Conservation (phyloP, 1,140 invertebrate genomes). For the Lasioglossum albipes region DNA sequence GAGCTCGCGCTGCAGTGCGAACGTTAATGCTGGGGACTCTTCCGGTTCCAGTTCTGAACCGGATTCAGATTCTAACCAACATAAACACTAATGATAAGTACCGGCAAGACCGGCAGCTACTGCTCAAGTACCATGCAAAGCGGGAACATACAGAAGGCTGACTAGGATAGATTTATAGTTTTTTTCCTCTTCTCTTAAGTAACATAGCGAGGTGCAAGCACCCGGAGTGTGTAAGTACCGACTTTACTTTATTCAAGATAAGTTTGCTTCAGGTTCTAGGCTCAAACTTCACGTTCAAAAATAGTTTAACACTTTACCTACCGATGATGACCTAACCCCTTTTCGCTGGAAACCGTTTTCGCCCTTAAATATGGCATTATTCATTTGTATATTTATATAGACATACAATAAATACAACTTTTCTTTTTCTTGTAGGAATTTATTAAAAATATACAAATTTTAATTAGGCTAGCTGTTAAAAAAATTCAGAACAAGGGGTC, state of each 20-base stretch:
- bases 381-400: too few species aligned
- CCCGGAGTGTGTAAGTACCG: not conserved
- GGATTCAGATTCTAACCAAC: slow-evolving; percentile 75
- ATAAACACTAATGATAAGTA: slow-evolving; percentile 72
- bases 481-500: too few species aligned
- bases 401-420: too few species aligned
- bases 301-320: slow-evolving; percentile 7
- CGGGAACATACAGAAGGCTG: slow-evolving; percentile 80
- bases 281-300: slow-evolving; percentile 34
- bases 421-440: too few species aligned
- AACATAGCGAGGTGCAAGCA: slow-evolving; percentile 19
- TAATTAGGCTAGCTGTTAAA: too few species aligned
- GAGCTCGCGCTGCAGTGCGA: slow-evolving; percentile 77
- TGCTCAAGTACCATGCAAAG: slow-evolving; percentile 79
- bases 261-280: not conserved
- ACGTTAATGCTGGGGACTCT: slow-evolving; percentile 77
- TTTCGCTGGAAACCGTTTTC: too few species aligned
- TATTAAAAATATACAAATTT: too few species aligned
- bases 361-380: too few species aligned
- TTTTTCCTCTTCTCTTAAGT: slow-evolving; percentile 61
- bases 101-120: slow-evolving; percentile 76
- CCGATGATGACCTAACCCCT: too few species aligned
- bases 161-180: slow-evolving; percentile 76
- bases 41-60: slow-evolving; percentile 77
- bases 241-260: slow-evolving; percentile 19